Percentiles rank a stretch among this genome's conserved stretches.
Evolutionary conservation across 2,113 vertebrate genomes (phyloP).

Genomic region (Bettongia penicillata): DNA sequence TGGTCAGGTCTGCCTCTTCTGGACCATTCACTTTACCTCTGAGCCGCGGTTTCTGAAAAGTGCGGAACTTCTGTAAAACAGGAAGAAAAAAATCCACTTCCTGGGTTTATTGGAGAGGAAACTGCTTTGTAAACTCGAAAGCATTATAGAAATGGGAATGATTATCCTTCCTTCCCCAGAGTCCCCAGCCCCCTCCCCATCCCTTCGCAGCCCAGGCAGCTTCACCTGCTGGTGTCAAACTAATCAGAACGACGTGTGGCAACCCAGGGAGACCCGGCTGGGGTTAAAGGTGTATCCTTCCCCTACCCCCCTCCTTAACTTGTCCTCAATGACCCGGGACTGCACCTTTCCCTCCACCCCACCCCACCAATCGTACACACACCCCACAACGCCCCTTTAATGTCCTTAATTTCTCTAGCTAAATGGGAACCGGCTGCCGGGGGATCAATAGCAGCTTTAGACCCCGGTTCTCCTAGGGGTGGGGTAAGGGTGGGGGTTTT

Average conservation of each 20-base stretch:
- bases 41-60: neutral
- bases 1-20: neutral
- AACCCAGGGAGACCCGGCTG: constrained; percentile 51
- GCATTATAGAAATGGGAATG: neutral
- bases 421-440: constrained; percentile 89
- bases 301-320: constrained; percentile 70
- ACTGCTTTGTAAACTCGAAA: neutral
- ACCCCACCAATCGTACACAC: constrained; percentile 12
- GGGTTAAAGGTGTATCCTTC: constrained; percentile 78
- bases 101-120: neutral
- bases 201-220: constrained; percentile 24
- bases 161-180: constrained; percentile 10
- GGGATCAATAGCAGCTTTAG: constrained; percentile 79
- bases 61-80: neutral
- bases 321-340: constrained; percentile 78
- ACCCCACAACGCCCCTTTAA: constrained; percentile 71
- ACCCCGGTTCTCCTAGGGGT: constrained; percentile 49
- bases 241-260: constrained; percentile 75
- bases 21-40: neutral
- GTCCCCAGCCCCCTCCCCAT: neutral
- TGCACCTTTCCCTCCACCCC: constrained; percentile 68
- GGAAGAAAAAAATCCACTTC: neutral
- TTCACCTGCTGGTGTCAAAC: constrained; percentile 84
- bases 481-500: constrained; percentile 23
- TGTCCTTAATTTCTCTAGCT: constrained; percentile 80